A percentile compares a stretch with the other conserved stretches of the same genome.
These are phyloP conservation scores for Myotis yumanensis DNA, from an alignment of 2,113 vertebrate genomes.

Conservation along the genomic window DNA sequence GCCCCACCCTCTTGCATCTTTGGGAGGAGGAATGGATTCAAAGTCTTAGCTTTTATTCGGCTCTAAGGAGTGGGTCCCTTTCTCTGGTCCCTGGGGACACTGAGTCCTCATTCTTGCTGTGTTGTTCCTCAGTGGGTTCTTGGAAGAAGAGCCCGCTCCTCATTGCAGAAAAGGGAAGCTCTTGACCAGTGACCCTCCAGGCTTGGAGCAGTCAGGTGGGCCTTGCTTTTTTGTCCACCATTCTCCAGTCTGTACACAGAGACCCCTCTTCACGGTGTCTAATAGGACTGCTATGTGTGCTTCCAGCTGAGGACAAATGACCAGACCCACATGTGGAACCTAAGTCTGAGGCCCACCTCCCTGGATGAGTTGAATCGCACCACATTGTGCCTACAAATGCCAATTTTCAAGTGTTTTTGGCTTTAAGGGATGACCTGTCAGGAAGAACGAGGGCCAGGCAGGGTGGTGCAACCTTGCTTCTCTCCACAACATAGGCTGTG, in stretches of 20 bases:
- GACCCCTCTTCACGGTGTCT: not conserved
- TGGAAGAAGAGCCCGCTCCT: not conserved
- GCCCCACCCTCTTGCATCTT: not conserved
- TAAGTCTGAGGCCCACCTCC: constrained; percentile 51
- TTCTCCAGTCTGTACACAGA: fast-evolving
- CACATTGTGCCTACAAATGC: constrained; percentile 56
- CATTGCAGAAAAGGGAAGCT: too few relatives aligned
- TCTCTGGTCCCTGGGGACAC: not conserved
- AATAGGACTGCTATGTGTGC: not conserved
- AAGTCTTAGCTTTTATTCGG: not conserved
- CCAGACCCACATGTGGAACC: constrained; percentile 78
- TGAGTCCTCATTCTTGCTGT: fast-evolving
- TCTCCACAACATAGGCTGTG: not conserved
- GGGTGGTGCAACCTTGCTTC: not conserved
- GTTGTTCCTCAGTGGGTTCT: not conserved
- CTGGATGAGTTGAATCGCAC: constrained; percentile 67
- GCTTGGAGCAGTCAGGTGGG: not conserved
- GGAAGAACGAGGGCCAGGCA: not conserved
- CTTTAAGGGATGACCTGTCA: constrained; percentile 38
- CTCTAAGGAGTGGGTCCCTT: not conserved
- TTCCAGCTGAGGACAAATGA: constrained; percentile 78
- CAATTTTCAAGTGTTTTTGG: not conserved
- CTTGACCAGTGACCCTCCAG: not conserved
- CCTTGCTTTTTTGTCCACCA: not conserved
- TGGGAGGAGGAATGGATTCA: not conserved